Base-by-base conservation (phyloP, 2,888 invertebrate genomes). In the Smittia aterrima region DNA sequence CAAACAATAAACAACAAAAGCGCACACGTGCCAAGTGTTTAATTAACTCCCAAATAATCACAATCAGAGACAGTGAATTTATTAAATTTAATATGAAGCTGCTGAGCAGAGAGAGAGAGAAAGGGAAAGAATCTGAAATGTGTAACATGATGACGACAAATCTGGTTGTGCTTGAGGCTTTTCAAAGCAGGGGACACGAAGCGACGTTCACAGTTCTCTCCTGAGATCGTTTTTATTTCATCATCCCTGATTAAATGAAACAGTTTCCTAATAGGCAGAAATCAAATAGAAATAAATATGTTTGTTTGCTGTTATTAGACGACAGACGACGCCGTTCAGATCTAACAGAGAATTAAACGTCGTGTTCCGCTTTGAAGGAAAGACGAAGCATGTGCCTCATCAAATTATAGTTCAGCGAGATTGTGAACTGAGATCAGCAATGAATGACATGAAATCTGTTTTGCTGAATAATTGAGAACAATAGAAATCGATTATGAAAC, bases 1-100 rank as follows among this genome's bases (percentile, higher is more conserved):
- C 18, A 4, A 70, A 70, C 70, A 74, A 74, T 64, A 18, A 27
- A 66, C 47, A 47, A 47, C 41, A 71, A 71, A 41, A 73, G 73
- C 54, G 32, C 22, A 62, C 76, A 76, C 76, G 76, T 76, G 76
- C 64, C 74, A 58, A 72, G 75, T 74, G 74, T 76, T 76, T 76
- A 76, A 76, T 76, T 76, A 76, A 75, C 75, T 74, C 74, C 71
- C 74, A 74, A 75, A 75, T 76, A 67, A 74, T 74, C 64, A 76
- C 73, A 76, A 76, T 76, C 74, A 40, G 38, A 71, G 4, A 72
- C 53, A 72, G 62, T 27, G 53, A 54, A 54, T 72, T 72, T 72
- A 72, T 72, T 72, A 72, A 72, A 72, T 38, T 72, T 72, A 72
- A 72, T 72, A 72, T 27, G 40, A 18, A 16, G 47, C 27, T 24